phyloP scores from a whole-genome alignment of 1,140 invertebrate species.

The Drosophila parvula region DNA sequence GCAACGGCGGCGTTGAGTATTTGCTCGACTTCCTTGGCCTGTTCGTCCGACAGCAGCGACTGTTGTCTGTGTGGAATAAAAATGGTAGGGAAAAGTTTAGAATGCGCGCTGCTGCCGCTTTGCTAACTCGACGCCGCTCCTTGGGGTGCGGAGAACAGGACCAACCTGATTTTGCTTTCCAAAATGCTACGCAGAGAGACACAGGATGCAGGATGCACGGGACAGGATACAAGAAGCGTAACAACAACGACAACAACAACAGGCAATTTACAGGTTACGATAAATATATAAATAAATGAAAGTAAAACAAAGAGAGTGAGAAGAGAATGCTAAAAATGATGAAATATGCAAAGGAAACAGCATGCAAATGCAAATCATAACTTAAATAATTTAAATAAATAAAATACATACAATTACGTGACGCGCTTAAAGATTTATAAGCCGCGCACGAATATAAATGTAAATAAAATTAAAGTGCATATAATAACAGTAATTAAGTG shows the following conservation, averaged over 20 bases:
- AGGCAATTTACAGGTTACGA: slow-evolving; percentile 55
- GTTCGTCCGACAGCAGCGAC: slow-evolving; percentile 92
- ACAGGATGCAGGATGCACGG: slow-evolving; percentile 41
- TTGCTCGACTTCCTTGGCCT: slow-evolving; percentile 92
- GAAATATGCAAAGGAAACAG: slow-evolving; percentile 19
- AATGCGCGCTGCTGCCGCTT: neutral
- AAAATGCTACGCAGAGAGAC: slow-evolving; percentile 86
- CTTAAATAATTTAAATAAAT: slow-evolving; percentile 33
- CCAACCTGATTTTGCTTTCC: slow-evolving; percentile 92
- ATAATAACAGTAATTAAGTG: slow-evolving; percentile 58
- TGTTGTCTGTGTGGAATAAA: slow-evolving; percentile 87
- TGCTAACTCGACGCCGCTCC: slow-evolving; percentile 2
- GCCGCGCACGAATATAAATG: slow-evolving; percentile 20
- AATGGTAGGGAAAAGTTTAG: slow-evolving; percentile 19
- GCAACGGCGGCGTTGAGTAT: slow-evolving; percentile 87
- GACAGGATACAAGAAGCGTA: slow-evolving; percentile 57
- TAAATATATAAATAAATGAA: slow-evolving; percentile 49
- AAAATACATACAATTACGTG: slow-evolving; percentile 26
- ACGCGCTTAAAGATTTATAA: slow-evolving; percentile 47
- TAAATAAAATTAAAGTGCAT: slow-evolving; percentile 55
- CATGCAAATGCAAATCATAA: slow-evolving; percentile 29
- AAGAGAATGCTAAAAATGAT: slow-evolving; percentile 34
- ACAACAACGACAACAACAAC: slow-evolving; percentile 58
- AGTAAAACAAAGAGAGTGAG: slow-evolving; percentile 45
- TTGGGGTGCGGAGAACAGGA: slow-evolving; percentile 48